These are phyloP conservation scores for Meriones psammophilus DNA, from an alignment of 2,797 vertebrate species.

Conservation along the genomic window DNA sequence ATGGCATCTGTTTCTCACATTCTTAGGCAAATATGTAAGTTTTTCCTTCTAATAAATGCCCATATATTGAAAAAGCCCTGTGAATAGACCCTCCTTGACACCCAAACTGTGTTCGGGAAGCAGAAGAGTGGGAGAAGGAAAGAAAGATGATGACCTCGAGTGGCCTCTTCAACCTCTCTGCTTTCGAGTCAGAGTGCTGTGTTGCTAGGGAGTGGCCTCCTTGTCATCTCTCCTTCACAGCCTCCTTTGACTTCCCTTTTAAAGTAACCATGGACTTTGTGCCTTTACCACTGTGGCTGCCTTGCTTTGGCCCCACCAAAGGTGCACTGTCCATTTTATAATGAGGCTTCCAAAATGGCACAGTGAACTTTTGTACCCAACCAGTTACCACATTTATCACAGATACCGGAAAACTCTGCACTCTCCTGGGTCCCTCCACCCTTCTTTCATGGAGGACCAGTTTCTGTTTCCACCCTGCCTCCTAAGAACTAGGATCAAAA, in stretches of 20 bases:
- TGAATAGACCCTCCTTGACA: neutral
- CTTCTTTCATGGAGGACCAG: conserved; percentile 47
- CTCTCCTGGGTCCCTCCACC: neutral
- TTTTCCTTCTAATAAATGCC: neutral
- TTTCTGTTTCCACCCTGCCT: neutral
- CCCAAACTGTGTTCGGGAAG: neutral
- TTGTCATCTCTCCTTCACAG: neutral
- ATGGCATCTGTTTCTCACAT: too few relatives aligned
- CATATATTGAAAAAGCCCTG: neutral
- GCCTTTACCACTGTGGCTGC: neutral
- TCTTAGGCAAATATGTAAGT: neutral
- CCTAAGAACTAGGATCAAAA: neutral
- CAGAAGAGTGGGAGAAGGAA: neutral
- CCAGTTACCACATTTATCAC: neutral
- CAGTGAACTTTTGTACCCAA: conserved; percentile 4
- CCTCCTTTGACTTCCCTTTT: conserved; percentile 70
- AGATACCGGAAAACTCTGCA: neutral
- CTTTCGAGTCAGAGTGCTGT: neutral
- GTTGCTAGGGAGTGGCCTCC: neutral
- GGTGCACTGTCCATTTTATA: conserved; percentile 62
- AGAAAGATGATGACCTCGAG: neutral
- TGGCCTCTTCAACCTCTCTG: neutral
- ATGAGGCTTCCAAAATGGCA: conserved; percentile 63
- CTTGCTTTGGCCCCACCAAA: neutral
- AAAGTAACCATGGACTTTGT: conserved; percentile 69